Evolutionary conservation across 2,113 vertebrate species (phyloP).

Genomic region (Aix galericulata): DNA sequence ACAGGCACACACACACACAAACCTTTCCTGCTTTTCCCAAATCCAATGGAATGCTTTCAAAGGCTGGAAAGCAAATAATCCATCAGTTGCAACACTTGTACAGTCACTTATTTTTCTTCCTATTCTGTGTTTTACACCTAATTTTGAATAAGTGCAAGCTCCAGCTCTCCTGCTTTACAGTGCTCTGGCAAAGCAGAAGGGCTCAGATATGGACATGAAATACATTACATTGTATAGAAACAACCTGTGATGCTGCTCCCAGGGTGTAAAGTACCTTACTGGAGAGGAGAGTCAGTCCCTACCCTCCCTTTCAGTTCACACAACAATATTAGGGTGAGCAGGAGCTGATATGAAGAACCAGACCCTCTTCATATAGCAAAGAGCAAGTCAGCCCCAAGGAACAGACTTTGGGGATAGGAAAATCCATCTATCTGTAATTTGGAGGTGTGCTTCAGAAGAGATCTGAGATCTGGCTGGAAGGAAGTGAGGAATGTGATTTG

Average conservation of each 20-base stretch:
- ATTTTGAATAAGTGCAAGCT: not conserved
- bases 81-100: not conserved
- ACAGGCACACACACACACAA: not conserved
- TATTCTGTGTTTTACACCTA: not conserved
- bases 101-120: not conserved
- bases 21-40: not conserved
- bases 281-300: not conserved
- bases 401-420: not conserved
- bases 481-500: conserved; percentile 17
- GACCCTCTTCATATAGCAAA: not conserved
- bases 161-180: not conserved
- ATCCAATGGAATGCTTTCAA: conserved; percentile 36
- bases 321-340: not conserved
- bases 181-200: not conserved
- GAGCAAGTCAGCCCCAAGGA: not conserved
- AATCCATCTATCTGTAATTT: not conserved
- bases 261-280: not conserved
- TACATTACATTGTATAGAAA: not conserved
- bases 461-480: not conserved
- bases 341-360: not conserved
- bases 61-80: conserved; percentile 36
- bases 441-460: not conserved
- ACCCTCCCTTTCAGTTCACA: not conserved
- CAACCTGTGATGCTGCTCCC: not conserved
- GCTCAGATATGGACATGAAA: not conserved